These are phyloP conservation scores for Zonitis immaculata DNA, from an alignment of 2,888 invertebrate species.

Conservation along the genomic window DNA sequence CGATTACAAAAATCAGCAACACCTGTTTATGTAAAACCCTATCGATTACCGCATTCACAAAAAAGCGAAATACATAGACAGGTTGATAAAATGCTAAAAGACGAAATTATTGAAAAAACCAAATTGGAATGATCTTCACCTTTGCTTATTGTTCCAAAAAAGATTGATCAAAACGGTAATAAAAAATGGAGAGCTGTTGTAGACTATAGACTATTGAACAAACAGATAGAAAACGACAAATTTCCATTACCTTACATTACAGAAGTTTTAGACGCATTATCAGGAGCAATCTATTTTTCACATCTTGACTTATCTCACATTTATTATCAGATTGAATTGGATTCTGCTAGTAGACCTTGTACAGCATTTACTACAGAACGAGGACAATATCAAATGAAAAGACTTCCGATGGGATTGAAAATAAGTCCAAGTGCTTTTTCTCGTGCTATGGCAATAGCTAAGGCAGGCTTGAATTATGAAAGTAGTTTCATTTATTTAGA, in stretches of 20 bases:
- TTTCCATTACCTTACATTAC: conserved; percentile 25
- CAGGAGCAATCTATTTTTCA: conserved; percentile 27
- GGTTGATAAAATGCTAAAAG: conserved; percentile 23
- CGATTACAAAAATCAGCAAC: conserved; percentile 14
- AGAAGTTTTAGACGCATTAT: conserved; percentile 26
- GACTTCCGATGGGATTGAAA: conserved; percentile 28
- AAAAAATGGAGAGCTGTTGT: conserved; percentile 18
- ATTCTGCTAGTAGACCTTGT: conserved; percentile 17
- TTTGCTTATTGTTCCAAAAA: conserved; percentile 20
- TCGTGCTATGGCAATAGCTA: conserved; percentile 25
- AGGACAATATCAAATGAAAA: conserved; percentile 27
- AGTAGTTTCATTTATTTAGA: conserved; percentile 23
- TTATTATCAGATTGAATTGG: conserved; percentile 24
- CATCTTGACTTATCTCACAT: conserved; percentile 24
- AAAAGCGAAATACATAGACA: conserved; percentile 24
- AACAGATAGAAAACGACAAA: conserved; percentile 18
- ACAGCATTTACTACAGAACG: conserved; percentile 26
- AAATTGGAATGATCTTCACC: conserved; percentile 23
- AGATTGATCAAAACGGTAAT: conserved; percentile 6
- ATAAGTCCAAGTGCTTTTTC: conserved; percentile 27
- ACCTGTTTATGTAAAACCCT: conserved; percentile 25
- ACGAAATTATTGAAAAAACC: conserved; percentile 26
- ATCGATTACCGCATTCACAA: conserved; percentile 26
- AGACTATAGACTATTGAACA: conserved; percentile 18
- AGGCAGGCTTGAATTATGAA: conserved; percentile 25